Evolutionary conservation across 2,113 vertebrate species (phyloP), one percentile per base, ranked within the genome.

Genomic region (Lycaon pictus): DNA sequence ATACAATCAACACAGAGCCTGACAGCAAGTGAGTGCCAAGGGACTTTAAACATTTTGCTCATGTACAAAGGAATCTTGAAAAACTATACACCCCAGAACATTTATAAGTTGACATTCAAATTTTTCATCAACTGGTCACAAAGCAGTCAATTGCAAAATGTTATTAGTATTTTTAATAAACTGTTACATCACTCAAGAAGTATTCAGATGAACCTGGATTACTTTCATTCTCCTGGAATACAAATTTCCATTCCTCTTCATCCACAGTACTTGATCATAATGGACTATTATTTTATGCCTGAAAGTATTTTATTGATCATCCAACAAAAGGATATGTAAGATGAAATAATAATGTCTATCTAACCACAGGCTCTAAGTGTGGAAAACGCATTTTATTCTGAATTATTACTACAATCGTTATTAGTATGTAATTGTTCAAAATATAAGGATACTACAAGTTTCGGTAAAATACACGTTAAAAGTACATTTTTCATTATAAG

Each of bases 261-360:
- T 62, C 67, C 69, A 92, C 11, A 71, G 58, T 37, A 93, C 77
- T 62, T 65, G 43, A 82, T 53, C 35, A 77, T 81, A 90, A 93
- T 23, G 35, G 58, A 79, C 37, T 80, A 77, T 27, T 35, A 97
- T 95, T 87, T 87, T 92, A 95, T 76, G 35, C 63, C 56, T 97
- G 48, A 69, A 94, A 83, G 35, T 72, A 95, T 76, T 96, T 95
- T 96, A 93, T 20, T 88, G 35, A 95, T 95, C 60, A 84, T 56
- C 51, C 55, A 27, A 93, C n/a, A 89, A 88, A 92, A 65, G 48
- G 11, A 22, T 80, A 96, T 15, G 85, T 51, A 90, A 93, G 76
- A 9, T 88, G 53, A 96, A 98, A 88, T 74, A 97, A 80, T 67
- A 95, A 62, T 62, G 72, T 67, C 35, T 29, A 96, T 29, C 53